Evolutionary conservation across 2,113 vertebrate species (phyloP).

Genomic region (Bos taurus): ARS-UCD2.0 NC_037346.1:53897001-53897500

Average conservation of each 20-base stretch:
- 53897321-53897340: not conserved
- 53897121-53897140: not conserved
- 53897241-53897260: not conserved
- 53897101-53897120: not conserved
- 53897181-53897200: rapidly evolving
- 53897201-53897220: rapidly evolving
- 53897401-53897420: not conserved
- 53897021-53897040: not conserved
- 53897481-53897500: not conserved
- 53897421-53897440: not conserved
- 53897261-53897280: conserved; percentile 22
- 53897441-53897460: not conserved
- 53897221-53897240: not conserved
- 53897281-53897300: not conserved
- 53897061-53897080: not conserved
- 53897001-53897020: not conserved
- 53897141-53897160: not conserved
- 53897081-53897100: not conserved
- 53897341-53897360: not conserved
- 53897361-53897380: not conserved
- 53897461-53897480: not conserved
- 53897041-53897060: not conserved
- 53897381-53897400: not conserved
- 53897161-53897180: not conserved
- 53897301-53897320: not conserved